Conservation (phyloP, 2,888 invertebrate genomes). For the Norana najaformis region DNA sequence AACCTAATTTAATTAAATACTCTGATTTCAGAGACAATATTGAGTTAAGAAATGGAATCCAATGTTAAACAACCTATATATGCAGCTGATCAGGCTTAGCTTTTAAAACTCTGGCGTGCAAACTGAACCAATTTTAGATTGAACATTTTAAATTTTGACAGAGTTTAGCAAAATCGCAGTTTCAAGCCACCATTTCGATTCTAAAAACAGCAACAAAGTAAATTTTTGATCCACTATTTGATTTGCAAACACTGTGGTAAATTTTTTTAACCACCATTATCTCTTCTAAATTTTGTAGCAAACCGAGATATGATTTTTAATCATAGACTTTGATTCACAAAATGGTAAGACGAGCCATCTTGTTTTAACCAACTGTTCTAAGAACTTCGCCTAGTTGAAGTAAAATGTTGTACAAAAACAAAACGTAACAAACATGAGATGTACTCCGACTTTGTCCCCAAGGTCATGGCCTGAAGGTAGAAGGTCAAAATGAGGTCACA, state of each 20-base stretch:
- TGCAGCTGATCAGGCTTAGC: neutral
- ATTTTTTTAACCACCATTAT: neutral
- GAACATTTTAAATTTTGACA: neutral
- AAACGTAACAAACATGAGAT: neutral
- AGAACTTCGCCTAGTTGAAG: neutral
- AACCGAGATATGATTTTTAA: neutral
- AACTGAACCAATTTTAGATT: neutral
- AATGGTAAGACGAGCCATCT: neutral
- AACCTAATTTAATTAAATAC: neutral
- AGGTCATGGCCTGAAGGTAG: neutral
- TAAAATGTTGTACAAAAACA: neutral
- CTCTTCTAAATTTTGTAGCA: neutral
- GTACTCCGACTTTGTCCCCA: neutral
- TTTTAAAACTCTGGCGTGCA: too few species aligned
- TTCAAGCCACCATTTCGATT: neutral
- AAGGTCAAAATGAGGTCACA: neutral
- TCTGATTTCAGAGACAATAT: neutral
- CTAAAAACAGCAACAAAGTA: neutral
- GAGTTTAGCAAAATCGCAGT: neutral
- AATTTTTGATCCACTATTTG: neutral
- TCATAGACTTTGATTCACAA: too few species aligned
- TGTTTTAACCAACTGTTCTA: neutral
- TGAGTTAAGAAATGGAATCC: neutral
- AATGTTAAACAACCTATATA: neutral
- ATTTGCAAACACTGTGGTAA: neutral